Conservation (phyloP, 1,140 invertebrate genomes). For the Drosophila elegans region DNA sequence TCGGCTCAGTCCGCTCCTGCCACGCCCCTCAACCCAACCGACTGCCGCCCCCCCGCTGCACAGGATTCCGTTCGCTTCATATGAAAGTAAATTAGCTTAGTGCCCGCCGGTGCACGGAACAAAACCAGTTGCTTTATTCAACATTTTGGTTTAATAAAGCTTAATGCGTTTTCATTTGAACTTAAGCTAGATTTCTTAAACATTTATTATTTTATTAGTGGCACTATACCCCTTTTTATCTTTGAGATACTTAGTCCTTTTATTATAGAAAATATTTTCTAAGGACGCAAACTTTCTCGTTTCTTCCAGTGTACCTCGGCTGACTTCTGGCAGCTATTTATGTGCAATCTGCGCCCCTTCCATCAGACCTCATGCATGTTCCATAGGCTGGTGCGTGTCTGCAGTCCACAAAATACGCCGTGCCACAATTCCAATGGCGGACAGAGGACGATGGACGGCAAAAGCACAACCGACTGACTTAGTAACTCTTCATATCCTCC, state of each 20-base stretch:
- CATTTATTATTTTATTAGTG: too few relatives aligned
- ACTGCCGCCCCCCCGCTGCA: not conserved
- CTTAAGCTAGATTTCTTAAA: too few relatives aligned
- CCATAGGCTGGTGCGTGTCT: constrained; percentile 66
- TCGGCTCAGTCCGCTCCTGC: constrained; percentile 7
- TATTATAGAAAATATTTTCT: too few relatives aligned
- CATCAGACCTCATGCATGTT: constrained; percentile 30
- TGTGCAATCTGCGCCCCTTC: constrained; percentile 47
- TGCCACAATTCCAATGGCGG: constrained; percentile 64
- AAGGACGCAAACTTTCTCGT: not conserved
- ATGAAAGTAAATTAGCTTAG: constrained; percentile 79
- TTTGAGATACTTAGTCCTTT: too few relatives aligned
- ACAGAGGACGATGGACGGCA: constrained; percentile 2
- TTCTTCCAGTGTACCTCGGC: constrained; percentile 22
- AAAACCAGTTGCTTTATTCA: not conserved
- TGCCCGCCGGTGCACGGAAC: constrained; percentile 31
- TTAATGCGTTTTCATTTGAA: too few relatives aligned
- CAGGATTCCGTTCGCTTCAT: constrained; percentile 54
- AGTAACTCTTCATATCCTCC: constrained; percentile 50
- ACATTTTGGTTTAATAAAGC: too few relatives aligned
- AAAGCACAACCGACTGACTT: constrained; percentile 54
- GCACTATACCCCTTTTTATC: too few relatives aligned
- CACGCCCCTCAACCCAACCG: constrained; percentile 18
- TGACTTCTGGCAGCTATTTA: constrained; percentile 72
- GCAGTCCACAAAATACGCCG: constrained; percentile 74